A percentile compares a stretch with the other conserved stretches of the same genome.
Conservation (phyloP, 2,113 vertebrate genomes). For the Macroglossus sobrinus region DNA sequence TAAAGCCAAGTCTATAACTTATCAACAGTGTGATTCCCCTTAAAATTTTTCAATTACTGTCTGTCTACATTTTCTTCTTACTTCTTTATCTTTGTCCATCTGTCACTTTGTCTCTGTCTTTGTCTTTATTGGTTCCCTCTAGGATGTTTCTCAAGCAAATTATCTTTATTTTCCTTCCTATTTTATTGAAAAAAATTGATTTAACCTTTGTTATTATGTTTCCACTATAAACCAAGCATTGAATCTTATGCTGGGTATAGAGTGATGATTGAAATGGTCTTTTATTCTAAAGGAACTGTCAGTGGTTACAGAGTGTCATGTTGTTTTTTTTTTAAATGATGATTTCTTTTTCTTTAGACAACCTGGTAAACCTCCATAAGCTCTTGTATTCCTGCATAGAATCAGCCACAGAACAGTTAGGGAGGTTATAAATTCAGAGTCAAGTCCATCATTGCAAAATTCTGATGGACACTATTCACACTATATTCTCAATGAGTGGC, state of each 20-base stretch:
- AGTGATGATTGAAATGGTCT: neutral
- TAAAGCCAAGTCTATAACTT: neutral
- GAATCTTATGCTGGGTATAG: neutral
- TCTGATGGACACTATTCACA: neutral
- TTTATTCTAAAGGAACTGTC: neutral
- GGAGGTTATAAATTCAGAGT: neutral
- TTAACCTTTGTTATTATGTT: neutral
- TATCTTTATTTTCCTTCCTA: neutral
- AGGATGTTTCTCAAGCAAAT: neutral
- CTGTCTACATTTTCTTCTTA: neutral
- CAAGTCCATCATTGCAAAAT: neutral
- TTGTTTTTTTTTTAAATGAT: too few relatives aligned
- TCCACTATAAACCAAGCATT: neutral
- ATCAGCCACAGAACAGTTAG: neutral
- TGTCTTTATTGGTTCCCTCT: neutral
- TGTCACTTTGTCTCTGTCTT: neutral
- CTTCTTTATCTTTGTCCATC: neutral
- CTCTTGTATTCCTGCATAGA: neutral
- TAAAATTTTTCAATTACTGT: neutral
- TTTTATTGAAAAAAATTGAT: neutral
- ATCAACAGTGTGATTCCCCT: neutral
- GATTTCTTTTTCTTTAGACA: neutral
- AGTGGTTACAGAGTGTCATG: neutral
- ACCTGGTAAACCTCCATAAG: neutral
- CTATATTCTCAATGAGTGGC: neutral